Base-by-base conservation (phyloP, 2,113 vertebrate species). In the Thunnus maccoyii region DNA sequence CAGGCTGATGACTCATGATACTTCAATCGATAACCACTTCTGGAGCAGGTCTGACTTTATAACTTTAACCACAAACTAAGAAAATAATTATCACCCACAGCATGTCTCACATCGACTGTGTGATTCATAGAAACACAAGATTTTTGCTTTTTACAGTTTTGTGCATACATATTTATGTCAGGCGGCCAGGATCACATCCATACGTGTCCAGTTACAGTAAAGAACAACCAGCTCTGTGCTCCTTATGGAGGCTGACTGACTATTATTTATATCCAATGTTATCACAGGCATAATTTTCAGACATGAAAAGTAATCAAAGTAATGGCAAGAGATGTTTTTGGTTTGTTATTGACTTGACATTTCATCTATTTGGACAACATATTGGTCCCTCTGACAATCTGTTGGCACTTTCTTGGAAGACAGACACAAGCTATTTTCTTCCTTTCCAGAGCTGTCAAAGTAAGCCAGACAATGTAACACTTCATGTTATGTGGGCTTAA, bases 351-450 rank as follows among this genome's bases (percentile, higher is more conserved):
- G 72, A 63, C 69, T 66, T 88, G 84, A 86, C 83, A 89, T 90
- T 91, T 89, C 82, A 83, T 84, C 46, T 66, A 74, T 88, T 83
- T 89, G 76, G 78, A 87, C 82, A 87, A 90, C 63, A 63, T 73
- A 65, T 78, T 78, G 76, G 63, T 85, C 78, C 71, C 54, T 74
- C 72, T 89, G 81, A 87, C 87, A 89, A 76, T 84, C 60, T 67
- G 80, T 57, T 84, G 76, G 62, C 83, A 86, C 71, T 86, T 86
- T 79, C 54, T 71, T 80, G 73, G 80, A 86, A 85, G 82, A 74
- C 63, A 79, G 76, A 73, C 17, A 44, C 72, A 30, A 80, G 67
- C 77, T 85, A 76, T 91, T 90, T 83, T 82, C 83, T 57, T 60
- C 30, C 66, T 86, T 64, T 50, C 27, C 14, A 1, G 71, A 77